Evolutionary conservation across 2,888 invertebrate genomes (phyloP).

Genomic region (Sarcophaga rosellei): DNA sequence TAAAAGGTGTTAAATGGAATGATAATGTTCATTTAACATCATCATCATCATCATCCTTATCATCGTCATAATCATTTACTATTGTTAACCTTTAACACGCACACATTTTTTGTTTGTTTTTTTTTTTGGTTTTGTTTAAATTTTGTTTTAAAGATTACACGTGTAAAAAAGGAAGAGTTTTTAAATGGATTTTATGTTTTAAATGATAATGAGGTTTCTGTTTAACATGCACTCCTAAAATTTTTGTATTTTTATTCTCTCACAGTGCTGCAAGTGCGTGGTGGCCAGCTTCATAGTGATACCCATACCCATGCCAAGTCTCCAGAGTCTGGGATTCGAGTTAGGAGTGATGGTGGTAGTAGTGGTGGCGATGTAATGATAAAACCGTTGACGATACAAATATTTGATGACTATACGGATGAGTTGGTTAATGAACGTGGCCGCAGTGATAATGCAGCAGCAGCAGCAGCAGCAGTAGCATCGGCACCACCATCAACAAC

Average conservation of each 20-base stretch:
- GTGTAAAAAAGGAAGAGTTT: background rate
- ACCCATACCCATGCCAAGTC: background rate
- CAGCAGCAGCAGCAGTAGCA: constrained; percentile 34
- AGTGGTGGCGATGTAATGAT: constrained; percentile 28
- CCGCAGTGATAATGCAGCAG: constrained; percentile 33
- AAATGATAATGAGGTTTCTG: constrained; percentile 24
- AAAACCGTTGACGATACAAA: constrained; percentile 62
- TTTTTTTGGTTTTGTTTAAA: too few species aligned
- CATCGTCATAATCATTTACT: too few species aligned
- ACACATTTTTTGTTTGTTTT: too few species aligned
- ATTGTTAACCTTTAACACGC: too few species aligned
- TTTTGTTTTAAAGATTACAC: too few species aligned
- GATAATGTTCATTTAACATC: too few species aligned
- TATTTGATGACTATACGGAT: constrained; percentile 57
- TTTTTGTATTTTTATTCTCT: constrained; percentile 9
- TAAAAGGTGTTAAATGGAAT: background rate
- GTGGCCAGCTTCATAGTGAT: constrained; percentile 2
- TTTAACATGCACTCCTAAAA: background rate
- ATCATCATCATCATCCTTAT: too few species aligned
- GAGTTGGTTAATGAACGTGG: constrained; percentile 39
- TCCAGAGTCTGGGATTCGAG: background rate
- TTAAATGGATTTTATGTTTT: background rate
- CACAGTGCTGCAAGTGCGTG: constrained; percentile 53
- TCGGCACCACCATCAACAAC: constrained; percentile 28
- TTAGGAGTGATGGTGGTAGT: background rate